A percentile compares a stretch with the other conserved stretches of the same genome.
phyloP scores from a whole-genome alignment of 2,113 vertebrate genomes.

The Atlantisia rogersi region DNA sequence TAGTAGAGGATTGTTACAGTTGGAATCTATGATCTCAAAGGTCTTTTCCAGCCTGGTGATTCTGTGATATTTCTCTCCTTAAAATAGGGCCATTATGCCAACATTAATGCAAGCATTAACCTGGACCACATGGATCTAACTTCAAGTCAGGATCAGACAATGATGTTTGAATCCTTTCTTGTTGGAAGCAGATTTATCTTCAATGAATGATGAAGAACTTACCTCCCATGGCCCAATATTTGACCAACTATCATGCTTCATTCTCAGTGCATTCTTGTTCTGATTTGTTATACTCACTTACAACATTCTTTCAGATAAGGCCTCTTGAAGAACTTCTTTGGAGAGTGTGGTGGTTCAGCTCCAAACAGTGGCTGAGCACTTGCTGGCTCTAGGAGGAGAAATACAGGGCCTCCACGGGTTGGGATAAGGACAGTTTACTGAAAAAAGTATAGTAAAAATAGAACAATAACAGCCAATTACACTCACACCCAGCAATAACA shows the following conservation, averaged over 20 bases:
- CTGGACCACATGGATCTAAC: neutral
- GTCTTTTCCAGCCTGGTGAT: too few species aligned
- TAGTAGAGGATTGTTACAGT: too few species aligned
- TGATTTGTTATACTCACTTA: neutral
- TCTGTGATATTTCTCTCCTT: too few species aligned
- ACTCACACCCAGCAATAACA: too few species aligned
- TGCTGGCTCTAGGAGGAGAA: too few species aligned
- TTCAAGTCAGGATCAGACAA: neutral
- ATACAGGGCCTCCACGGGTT: too few species aligned
- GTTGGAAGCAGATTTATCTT: rapidly evolving
- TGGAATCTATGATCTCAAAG: too few species aligned
- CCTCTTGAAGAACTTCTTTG: neutral
- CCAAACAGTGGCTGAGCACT: too few species aligned
- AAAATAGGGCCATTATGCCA: neutral
- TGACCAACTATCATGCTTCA: neutral
- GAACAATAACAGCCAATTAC: too few species aligned
- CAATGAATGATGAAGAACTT: neutral
- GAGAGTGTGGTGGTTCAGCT: neutral
- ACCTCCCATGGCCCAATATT: neutral
- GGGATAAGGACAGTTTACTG: too few species aligned
- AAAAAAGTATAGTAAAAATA: too few species aligned
- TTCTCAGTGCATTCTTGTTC: neutral
- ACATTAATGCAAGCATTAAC: neutral
- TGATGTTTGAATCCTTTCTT: neutral
- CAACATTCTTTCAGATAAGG: neutral